A percentile compares a stretch with the other conserved stretches of the same genome.
Conservation (phyloP, 2,888 invertebrate species). For the Tenthredo mesomela region DNA sequence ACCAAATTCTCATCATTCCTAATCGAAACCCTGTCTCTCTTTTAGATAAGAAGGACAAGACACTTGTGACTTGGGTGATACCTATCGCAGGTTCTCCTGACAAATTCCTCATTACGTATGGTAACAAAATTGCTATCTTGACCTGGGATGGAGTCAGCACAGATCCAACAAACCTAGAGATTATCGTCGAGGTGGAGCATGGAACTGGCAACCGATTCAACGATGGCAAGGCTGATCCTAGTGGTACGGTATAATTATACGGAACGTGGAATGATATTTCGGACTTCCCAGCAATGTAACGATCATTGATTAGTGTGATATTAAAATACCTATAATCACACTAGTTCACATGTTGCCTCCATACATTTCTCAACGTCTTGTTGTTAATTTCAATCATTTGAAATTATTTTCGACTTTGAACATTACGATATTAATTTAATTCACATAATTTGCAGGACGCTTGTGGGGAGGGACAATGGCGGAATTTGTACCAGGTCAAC, state of each 20-base stretch:
- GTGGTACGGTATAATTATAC: conserved; percentile 31
- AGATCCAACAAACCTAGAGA: conserved; percentile 17
- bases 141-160: conserved; percentile 49
- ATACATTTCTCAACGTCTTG: neutral
- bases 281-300: neutral
- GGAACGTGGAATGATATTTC: neutral
- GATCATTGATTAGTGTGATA: neutral
- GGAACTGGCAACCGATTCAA: conserved; percentile 41
- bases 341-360: neutral
- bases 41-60: conserved; percentile 47
- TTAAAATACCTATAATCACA: neutral
- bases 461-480: conserved; percentile 41
- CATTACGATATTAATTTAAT: neutral
- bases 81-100: conserved; percentile 38
- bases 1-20: neutral
- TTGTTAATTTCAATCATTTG: neutral
- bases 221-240: conserved; percentile 51
- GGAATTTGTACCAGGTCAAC: neutral
- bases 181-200: conserved; percentile 34
- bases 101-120: conserved; percentile 49
- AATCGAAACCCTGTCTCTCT: neutral
- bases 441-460: conserved; percentile 17
- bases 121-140: conserved; percentile 34
- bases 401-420: neutral
- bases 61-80: conserved; percentile 34